Evolutionary conservation across 2,888 invertebrate species (phyloP).

Genomic region (Heliconius ismenius): DNA sequence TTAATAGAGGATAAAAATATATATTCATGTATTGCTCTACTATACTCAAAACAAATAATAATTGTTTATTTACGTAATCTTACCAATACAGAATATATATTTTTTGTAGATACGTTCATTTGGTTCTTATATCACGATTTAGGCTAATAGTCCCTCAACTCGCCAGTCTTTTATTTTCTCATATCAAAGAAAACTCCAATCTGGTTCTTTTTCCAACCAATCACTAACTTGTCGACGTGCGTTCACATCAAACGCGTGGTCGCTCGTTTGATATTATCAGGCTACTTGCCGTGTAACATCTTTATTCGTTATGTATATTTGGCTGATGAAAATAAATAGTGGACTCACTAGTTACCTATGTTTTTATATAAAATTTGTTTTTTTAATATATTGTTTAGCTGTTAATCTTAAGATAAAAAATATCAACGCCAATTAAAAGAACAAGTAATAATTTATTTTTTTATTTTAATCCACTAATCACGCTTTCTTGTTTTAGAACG

Average conservation of each 20-base stretch:
- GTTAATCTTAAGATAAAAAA: background rate
- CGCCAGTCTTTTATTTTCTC: constrained; percentile 47
- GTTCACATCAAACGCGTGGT: constrained; percentile 44
- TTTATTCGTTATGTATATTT: constrained; percentile 23
- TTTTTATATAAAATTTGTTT: background rate
- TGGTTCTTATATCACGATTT: constrained; percentile 25
- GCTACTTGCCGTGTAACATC: constrained; percentile 21
- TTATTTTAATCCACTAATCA: too few relatives aligned
- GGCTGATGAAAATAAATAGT: constrained; percentile 4
- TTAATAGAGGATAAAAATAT: too few relatives aligned
- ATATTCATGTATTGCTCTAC: too few relatives aligned
- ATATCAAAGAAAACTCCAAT: constrained; percentile 44
- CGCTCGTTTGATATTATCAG: constrained; percentile 27
- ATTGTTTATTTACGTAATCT: too few relatives aligned
- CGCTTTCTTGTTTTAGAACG: too few relatives aligned
- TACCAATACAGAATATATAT: too few relatives aligned
- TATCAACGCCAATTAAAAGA: background rate
- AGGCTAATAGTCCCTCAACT: constrained; percentile 64
- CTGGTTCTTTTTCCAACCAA: constrained; percentile 40
- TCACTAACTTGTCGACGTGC: constrained; percentile 44
- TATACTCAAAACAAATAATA: too few relatives aligned
- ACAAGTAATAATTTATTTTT: background rate
- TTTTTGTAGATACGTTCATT: too few relatives aligned
- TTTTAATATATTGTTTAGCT: too few relatives aligned
- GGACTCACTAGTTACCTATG: background rate